These are phyloP conservation scores for Halictus rubicundus DNA, from an alignment of 1,140 invertebrate species.

Conservation along the genomic window DNA sequence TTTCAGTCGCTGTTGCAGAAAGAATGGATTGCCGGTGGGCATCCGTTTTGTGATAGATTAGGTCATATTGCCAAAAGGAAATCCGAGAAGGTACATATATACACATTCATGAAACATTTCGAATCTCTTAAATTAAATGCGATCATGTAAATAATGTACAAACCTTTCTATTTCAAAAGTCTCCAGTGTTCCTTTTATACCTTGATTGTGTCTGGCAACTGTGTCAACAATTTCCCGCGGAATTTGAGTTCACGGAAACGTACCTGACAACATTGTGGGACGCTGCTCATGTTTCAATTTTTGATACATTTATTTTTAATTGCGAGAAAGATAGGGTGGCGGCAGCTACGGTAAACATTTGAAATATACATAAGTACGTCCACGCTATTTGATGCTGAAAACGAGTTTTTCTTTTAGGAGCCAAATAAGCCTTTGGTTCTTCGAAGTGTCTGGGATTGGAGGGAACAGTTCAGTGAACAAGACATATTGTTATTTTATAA, in stretches of 20 bases:
- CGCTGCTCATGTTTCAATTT: slow-evolving; percentile 90
- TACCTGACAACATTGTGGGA: slow-evolving; percentile 96
- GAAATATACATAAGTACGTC: not conserved
- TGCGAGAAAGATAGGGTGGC: slow-evolving; percentile 86
- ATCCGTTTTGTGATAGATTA: slow-evolving; percentile 90
- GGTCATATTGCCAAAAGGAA: slow-evolving; percentile 83
- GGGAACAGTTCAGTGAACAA: slow-evolving; percentile 88
- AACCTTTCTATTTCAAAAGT: slow-evolving; percentile 77
- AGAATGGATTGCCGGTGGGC: slow-evolving; percentile 95
- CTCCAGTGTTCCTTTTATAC: slow-evolving; percentile 94
- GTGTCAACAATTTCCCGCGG: slow-evolving; percentile 90
- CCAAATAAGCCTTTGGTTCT: slow-evolving; percentile 82
- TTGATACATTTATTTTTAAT: slow-evolving; percentile 96
- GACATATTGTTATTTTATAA: slow-evolving; percentile 90
- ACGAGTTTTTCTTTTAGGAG: slow-evolving; percentile 73
- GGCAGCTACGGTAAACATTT: slow-evolving; percentile 79
- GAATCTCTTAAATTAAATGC: not conserved
- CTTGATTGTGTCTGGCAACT: slow-evolving; percentile 97
- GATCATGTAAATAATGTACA: not conserved
- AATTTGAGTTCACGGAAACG: slow-evolving; percentile 96
- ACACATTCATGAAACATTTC: not conserved
- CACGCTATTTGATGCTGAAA: not conserved
- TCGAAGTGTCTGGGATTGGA: slow-evolving; percentile 92
- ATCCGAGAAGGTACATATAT: slow-evolving; percentile 80
- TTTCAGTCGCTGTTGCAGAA: slow-evolving; percentile 96